phyloP scores from a whole-genome alignment of 2,797 vertebrate species.

The Arctocebus calabarensis region DNA sequence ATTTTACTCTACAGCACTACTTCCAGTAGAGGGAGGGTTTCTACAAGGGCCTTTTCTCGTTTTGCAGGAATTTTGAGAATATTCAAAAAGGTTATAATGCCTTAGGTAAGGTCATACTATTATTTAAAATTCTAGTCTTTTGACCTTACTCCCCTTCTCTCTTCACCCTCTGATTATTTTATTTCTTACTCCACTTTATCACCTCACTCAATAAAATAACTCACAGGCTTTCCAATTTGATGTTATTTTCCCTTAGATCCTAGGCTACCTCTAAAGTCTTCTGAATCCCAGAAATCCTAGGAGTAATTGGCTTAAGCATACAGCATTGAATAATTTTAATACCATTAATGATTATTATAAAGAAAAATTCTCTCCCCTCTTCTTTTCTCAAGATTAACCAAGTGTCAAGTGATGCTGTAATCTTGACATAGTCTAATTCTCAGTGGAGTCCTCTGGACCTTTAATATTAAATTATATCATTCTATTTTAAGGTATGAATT shows the following conservation, averaged over 20 bases:
- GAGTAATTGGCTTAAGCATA: neutral
- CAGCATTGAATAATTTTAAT: neutral
- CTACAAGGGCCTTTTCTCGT: neutral
- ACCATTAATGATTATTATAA: neutral
- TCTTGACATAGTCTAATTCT: neutral
- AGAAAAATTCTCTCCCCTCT: neutral
- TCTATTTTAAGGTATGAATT: neutral
- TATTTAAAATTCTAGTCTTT: slow-evolving; percentile 5
- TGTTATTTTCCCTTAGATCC: neutral
- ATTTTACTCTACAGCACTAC: neutral
- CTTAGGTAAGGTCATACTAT: neutral
- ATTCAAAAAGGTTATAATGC: neutral
- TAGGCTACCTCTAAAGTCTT: neutral
- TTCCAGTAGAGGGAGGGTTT: neutral
- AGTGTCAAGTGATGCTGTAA: neutral
- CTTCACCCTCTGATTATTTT: neutral
- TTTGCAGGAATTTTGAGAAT: slow-evolving; percentile 7
- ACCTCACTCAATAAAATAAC: neutral
- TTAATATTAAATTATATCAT: neutral
- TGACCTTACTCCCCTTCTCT: neutral
- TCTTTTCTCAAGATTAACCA: neutral
- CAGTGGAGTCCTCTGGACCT: neutral
- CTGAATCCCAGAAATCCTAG: neutral
- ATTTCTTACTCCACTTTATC: neutral
- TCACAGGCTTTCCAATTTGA: neutral